Evolutionary conservation across 64 coral and sea anemone species (phyloP), one percentile per base, ranked within the genome.

Genomic region (Pocillopora verrucosa): DNA sequence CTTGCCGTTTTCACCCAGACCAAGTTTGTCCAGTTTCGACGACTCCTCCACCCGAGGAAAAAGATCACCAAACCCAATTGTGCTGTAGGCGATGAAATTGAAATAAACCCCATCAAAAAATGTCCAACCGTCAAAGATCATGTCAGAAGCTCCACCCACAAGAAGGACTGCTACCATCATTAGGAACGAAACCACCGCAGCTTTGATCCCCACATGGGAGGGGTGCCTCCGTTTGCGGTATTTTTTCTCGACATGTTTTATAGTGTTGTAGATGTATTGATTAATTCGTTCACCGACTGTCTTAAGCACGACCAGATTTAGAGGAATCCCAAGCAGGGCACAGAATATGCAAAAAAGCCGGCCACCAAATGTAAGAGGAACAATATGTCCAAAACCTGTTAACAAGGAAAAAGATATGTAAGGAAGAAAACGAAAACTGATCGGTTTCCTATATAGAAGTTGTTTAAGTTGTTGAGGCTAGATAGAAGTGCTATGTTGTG

Each of bases 31-130:
- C 2, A 96, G 90, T 88, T 96, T 96, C 74, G 87, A 61, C 13
- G 89, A 75, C 24, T 89, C 60, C 22, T 96, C 90, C 16, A 89
- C 81, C 51, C 94, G 88, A 67, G 94, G 94, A 38, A 92, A 96
- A 61, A 96, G 79, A 67, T 96, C 94, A 1, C 94, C 94, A 80
- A 96, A 96, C 2, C 94, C 94, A 11, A 96, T 96, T 11, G 94
- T 96, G 63, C 90, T 92, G 64, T 92, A 61, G 2, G 94, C 90
- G 67, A 96, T 89, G 60, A 96, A 96, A 34, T 86, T 92, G 74
- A 96, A 96, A 58, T 96, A 96, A 75, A 96, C 90, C 1, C 94
- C 94, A 36, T 96, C 94, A 26, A 92, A 92, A 58, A 96, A 96
- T 36, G 94, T 92, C 94, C 94, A 96, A 0, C 90, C 94, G 74